Evolutionary conservation across 2,797 vertebrate species (phyloP).

Genomic region (Rousettus madagascariensis): DNA sequence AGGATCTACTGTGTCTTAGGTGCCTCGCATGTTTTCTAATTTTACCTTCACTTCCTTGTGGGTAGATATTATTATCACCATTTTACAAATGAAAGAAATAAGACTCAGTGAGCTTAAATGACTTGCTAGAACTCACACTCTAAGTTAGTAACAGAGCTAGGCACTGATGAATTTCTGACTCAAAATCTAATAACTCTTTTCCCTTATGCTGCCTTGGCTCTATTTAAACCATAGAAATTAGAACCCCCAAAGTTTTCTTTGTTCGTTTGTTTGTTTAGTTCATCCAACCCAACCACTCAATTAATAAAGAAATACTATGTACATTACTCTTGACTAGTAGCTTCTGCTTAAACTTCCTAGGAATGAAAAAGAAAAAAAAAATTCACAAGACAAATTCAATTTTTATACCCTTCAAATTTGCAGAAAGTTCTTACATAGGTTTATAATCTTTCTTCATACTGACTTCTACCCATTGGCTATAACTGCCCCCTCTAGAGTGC

Average conservation of each 20-base stretch:
- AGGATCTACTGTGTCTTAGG: background rate
- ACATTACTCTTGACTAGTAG: background rate
- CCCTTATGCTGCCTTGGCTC: background rate
- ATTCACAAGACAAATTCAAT: background rate
- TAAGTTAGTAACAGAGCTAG: background rate
- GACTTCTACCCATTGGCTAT: background rate
- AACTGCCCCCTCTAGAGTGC: background rate
- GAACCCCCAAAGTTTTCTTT: background rate
- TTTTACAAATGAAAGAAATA: background rate
- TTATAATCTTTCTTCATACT: background rate
- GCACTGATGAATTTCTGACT: background rate
- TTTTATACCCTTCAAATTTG: background rate
- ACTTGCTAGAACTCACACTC: background rate
- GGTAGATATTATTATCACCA: background rate
- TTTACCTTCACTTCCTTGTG: background rate
- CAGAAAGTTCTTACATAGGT: background rate
- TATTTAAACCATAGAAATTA: background rate
- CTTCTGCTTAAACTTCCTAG: background rate
- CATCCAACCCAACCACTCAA: background rate
- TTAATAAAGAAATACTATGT: background rate
- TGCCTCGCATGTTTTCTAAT: background rate
- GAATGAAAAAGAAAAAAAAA: background rate
- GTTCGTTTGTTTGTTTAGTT: background rate
- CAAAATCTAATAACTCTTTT: background rate
- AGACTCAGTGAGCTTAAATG: background rate